These are phyloP conservation scores for Oncorhynchus keta DNA, from an alignment of 2,113 vertebrate genomes.

Conservation along the genomic window DNA sequence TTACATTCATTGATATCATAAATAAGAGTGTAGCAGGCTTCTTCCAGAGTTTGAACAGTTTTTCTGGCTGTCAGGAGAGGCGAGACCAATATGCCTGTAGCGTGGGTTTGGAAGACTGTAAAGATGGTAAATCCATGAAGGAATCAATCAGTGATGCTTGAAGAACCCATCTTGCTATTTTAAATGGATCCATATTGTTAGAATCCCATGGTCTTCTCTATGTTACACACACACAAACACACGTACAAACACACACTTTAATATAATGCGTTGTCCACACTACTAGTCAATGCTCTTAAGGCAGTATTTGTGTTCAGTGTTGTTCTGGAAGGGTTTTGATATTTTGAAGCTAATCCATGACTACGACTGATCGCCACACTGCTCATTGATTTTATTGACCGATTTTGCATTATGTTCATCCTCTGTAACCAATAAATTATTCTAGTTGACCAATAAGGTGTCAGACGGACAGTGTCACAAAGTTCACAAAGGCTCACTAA, in stretches of 20 bases:
- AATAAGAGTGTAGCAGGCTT: slow-evolving; percentile 32
- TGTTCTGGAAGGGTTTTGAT: neutral
- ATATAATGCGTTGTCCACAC: neutral
- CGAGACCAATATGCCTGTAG: slow-evolving; percentile 23
- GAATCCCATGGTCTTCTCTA: neutral
- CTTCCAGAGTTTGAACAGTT: slow-evolving; percentile 24
- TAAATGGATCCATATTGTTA: neutral
- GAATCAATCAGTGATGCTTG: slow-evolving; percentile 4
- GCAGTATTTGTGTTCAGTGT: slow-evolving; percentile 37
- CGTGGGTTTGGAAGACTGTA: slow-evolving; percentile 9
- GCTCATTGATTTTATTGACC: slow-evolving; percentile 57
- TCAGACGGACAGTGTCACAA: neutral
- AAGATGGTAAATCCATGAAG: slow-evolving; percentile 30
- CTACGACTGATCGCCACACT: slow-evolving; percentile 47
- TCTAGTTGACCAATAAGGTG: too few relatives aligned
- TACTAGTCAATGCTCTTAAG: slow-evolving; percentile 13
- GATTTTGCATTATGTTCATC: slow-evolving; percentile 44
- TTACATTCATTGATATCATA: slow-evolving; percentile 43
- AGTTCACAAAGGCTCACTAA: too few relatives aligned
- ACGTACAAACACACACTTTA: neutral
- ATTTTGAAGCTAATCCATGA: slow-evolving; percentile 53
- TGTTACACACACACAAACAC: neutral
- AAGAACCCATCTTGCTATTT: slow-evolving; percentile 4
- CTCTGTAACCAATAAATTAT: neutral
- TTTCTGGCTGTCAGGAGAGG: slow-evolving; percentile 29